Evolutionary conservation across 2,888 invertebrate genomes (phyloP).

Genomic region (Brachypalpus laphriformis): DNA sequence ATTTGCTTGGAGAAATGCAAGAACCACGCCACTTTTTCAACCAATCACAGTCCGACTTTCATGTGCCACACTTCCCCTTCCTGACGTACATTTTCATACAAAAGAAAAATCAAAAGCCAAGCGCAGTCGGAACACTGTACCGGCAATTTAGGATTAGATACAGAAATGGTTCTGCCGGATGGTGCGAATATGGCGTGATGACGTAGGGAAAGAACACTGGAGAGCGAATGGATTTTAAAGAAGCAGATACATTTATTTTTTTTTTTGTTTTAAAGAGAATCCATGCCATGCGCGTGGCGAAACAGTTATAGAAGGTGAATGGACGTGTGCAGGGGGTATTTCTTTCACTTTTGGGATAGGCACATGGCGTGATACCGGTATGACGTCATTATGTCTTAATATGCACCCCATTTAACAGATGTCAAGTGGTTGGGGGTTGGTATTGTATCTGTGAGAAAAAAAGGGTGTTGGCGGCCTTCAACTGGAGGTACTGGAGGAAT

Average conservation of each 20-base stretch:
- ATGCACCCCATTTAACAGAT: slow-evolving; percentile 35
- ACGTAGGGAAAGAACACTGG: slow-evolving; percentile 20
- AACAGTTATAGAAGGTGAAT: slow-evolving; percentile 23
- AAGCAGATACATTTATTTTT: slow-evolving; percentile 32
- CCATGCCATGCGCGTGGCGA: slow-evolving; percentile 54
- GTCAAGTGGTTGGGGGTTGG: neutral
- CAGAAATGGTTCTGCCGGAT: neutral
- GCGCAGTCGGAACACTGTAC: slow-evolving; percentile 63
- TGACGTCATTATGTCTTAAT: slow-evolving; percentile 50
- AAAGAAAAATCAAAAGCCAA: slow-evolving; percentile 15
- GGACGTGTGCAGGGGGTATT: neutral
- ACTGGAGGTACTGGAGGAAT: neutral
- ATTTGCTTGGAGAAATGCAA: slow-evolving; percentile 63
- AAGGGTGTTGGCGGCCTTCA: slow-evolving; percentile 39
- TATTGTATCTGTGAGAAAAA: too few species aligned
- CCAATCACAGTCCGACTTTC: slow-evolving; percentile 64
- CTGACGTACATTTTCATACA: neutral
- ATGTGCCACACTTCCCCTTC: neutral
- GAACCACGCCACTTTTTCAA: slow-evolving; percentile 73
- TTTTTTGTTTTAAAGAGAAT: neutral
- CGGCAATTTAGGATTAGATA: slow-evolving; percentile 48
- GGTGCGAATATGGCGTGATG: slow-evolving; percentile 8
- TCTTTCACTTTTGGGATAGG: slow-evolving; percentile 27
- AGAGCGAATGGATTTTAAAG: slow-evolving; percentile 27
- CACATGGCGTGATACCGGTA: slow-evolving; percentile 65